Evolutionary conservation across 2,113 vertebrate genomes (phyloP), one percentile per base, ranked within the genome.

Genomic region (Talpa occidentalis): DNA sequence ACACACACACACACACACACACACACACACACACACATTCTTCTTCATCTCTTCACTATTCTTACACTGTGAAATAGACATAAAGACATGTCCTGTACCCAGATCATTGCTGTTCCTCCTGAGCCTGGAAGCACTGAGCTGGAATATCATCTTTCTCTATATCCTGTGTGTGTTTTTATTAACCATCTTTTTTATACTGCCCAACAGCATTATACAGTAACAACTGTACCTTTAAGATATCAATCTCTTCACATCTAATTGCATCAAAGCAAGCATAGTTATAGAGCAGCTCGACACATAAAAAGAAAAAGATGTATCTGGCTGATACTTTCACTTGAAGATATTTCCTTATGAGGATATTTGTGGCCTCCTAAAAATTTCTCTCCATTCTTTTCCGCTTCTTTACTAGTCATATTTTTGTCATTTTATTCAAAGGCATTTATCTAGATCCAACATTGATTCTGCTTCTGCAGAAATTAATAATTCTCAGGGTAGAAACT

Each of bases 201-300:
- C 73, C 40, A 86, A 42, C 1, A 87, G 47, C 26, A 62, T 10
- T 70, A 16, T 69, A 77, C 16, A 92, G 72, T 83, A 24, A 44
- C 44, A 86, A 35, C 67, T 74, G 78, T 16, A 88, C 28, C 42
- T 37, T 69, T 49, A 35, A 83, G 35, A 80, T 21, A 96, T 86
- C 78, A 94, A 73, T 96, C 78, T 91, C 96, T 72, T 97, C 92
- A 94, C 86, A 93, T 37, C 16, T 89, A 97, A 96, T 91, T 94
- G 94, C 95, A 95, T 95, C 89, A 90, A 93, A 95, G 42, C 93
- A 89, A 22, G 77, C 54, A 59, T 35, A 67, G 60, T 83, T 90
- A 94, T 79, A 94, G 88, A 86, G 3, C 30, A 92, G n/a, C 52
- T 81, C 74, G 44, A 81, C 67, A 80, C 69, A 89, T 42, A 77